phyloP scores from a whole-genome alignment of 1,140 invertebrate genomes.

The Aporrectodea caliginosa region DNA sequence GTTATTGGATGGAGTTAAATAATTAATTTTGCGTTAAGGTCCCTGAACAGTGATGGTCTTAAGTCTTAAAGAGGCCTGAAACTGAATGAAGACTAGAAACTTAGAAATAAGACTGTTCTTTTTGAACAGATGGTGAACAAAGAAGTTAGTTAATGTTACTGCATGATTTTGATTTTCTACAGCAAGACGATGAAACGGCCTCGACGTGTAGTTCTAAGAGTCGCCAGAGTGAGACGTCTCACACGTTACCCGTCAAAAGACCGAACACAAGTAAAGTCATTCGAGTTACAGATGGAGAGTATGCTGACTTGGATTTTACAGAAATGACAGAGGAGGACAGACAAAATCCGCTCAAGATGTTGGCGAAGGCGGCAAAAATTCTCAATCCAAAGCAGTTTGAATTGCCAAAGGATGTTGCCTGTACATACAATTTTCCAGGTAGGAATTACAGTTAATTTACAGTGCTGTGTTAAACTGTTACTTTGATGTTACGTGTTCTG shows the following conservation, averaged over 20 bases:
- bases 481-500: too few species aligned
- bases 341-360: constrained; percentile 62
- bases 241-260: constrained; percentile 2
- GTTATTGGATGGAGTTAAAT: too few species aligned
- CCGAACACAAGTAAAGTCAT: background rate
- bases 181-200: constrained; percentile 30
- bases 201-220: constrained; percentile 32
- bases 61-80: too few species aligned
- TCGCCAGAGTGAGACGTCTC: constrained; percentile 12
- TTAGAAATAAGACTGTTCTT: too few species aligned
- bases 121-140: too few species aligned
- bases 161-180: constrained; percentile 14
- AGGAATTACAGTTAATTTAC: too few species aligned
- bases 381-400: constrained; percentile 86
- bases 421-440: constrained; percentile 76
- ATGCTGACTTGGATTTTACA: background rate
- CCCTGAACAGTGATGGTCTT: too few species aligned
- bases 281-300: background rate
- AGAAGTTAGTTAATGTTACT: too few species aligned
- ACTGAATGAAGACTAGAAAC: too few species aligned
- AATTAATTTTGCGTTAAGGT: too few species aligned
- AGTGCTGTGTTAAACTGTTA: too few species aligned
- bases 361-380: constrained; percentile 73
- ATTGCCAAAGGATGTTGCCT: constrained; percentile 72
- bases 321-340: constrained; percentile 33